Percentiles rank a stretch among this genome's conserved stretches.
These are phyloP conservation scores for Halotydeus destructor DNA, from an alignment of 1,140 invertebrate genomes.

Conservation along the genomic window DNA sequence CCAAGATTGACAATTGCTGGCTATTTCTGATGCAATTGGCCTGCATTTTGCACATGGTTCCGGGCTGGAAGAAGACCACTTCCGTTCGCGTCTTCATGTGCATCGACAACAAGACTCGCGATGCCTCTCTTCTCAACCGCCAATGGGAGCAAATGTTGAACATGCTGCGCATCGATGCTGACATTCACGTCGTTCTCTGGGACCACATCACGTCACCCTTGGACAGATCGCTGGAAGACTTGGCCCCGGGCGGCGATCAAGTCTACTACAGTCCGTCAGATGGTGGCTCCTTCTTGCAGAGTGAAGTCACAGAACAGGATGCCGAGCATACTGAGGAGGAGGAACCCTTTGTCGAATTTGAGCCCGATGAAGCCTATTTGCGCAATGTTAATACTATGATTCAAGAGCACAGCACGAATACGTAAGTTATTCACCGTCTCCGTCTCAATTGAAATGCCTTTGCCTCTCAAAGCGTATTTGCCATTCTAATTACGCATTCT, in stretches of 20 bases:
- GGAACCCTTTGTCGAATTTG: not conserved
- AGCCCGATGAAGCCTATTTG: conserved; percentile 15
- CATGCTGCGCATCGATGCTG: conserved; percentile 34
- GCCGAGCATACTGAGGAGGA: not conserved
- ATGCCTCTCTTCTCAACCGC: conserved; percentile 28
- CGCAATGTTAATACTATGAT: conserved; percentile 53
- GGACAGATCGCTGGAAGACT: conserved; percentile 2
- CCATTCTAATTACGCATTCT: too few relatives aligned
- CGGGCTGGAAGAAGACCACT: conserved; percentile 49
- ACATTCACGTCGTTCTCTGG: conserved; percentile 33
- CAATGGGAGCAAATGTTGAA: conserved; percentile 31
- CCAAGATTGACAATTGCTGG: conserved; percentile 48
- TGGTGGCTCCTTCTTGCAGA: not conserved
- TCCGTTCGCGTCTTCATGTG: conserved; percentile 64
- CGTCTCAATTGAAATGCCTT: too few relatives aligned
- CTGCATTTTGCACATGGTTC: conserved; percentile 79
- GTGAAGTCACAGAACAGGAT: not conserved
- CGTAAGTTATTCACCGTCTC: too few relatives aligned
- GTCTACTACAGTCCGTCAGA: too few relatives aligned
- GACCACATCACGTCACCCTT: conserved; percentile 26
- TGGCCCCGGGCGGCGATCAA: not conserved
- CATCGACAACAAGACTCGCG: conserved; percentile 19
- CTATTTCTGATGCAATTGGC: conserved; percentile 91
- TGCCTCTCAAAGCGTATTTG: too few relatives aligned
- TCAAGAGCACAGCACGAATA: conserved; percentile 40